Evolutionary conservation across 30 jellyfish, hydroid and myxozoan genomes (phyloP), one percentile per base, ranked within the genome.

Genomic region (Sanderia malayensis): DNA sequence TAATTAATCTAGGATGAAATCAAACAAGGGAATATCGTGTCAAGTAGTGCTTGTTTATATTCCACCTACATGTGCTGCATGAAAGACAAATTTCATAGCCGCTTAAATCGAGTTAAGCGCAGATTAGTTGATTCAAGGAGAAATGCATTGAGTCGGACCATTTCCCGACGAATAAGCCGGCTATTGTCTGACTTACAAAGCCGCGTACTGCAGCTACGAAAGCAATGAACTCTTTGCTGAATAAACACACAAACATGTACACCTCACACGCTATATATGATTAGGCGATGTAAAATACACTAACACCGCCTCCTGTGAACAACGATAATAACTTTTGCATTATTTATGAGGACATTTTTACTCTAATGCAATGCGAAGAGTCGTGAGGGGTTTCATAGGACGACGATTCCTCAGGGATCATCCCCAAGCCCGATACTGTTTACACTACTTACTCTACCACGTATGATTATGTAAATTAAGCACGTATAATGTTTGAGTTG

Each of bases 111-210:
- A 74, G 86, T 74, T 74, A 60, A 74, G 61, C 72, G 25, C 70
- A 27, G 80, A 76, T 76, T 44, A 76, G 80, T 63, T 28, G 41
- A 32, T 46, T 71, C 46, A 62, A 62, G 74, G 52, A 76, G 88
- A 76, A 44, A 76, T 76, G 70, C 33, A 49, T 49, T 49, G 64
- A 49, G 27, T 49, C 27, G 6, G 27, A 49, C 27, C 27, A 49
- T 49, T 2, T 49, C 64, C 55, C 52, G 52, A 37, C 13, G 52
- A 6, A 37, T 37, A 37, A 37, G 52, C 52, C 52, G 52, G 13
- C 52, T 4, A 37, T 37, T 37, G 52, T 37, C 13, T 37, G 52
- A 37, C n/a, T n/a, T n/a, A n/a, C n/a, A n/a, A n/a, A n/a, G n/a
- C n/a, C n/a, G n/a, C n/a, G 13, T 6, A 37, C 52, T 37, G 52